Evolutionary conservation across 2,888 invertebrate genomes (phyloP), one percentile per base, ranked within the genome.

Genomic region (Galeruca laticollis): DNA sequence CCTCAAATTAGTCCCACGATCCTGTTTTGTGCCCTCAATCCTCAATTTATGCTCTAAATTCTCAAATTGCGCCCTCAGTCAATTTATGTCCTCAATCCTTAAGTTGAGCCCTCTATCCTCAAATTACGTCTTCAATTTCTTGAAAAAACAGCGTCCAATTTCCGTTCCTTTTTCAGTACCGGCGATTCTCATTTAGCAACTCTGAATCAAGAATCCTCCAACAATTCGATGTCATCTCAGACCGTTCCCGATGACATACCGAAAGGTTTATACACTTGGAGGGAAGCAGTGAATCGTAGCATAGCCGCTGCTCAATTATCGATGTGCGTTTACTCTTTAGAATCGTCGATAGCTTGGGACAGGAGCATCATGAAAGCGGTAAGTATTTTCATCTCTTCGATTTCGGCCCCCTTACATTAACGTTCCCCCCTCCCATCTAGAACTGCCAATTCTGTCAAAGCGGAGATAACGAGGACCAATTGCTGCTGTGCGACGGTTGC

Each of bases 301-400:
- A 91, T 90, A 79, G 96, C 96, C 0, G 92, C 97, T 0, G 94
- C 97, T 0, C 98, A 98, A 83, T 87, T 98, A 26, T 94, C 95
- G 21, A 93, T 97, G 92, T 93, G 95, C 78, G 88, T 97, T 69
- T 94, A 95, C 81, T 94, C 95, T 79, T 87, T 99, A 76, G 97
- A 98, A 84, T 92, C 93, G 2, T 94, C 94, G 83, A 95, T 99
- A 79, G 97, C 98, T 47, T 99, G 99, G 99, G 98, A 99, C 87
- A 97, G 98, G 88, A 97, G 97, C 87, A 95, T 98, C 83, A 98
- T 99, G 98, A 97, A 98, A 90, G 98, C 98, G 88, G 97, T 98
- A 89, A 92, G 95, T 20, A 59, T 18, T n/a, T n/a, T n/a, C n/a
- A n/a, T n/a, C n/a, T n/a, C n/a, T n/a, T n/a, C n/a, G n/a, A n/a